Evolutionary conservation across 2,888 invertebrate species (phyloP).

Genomic region (Monochamus alternatus): DNA sequence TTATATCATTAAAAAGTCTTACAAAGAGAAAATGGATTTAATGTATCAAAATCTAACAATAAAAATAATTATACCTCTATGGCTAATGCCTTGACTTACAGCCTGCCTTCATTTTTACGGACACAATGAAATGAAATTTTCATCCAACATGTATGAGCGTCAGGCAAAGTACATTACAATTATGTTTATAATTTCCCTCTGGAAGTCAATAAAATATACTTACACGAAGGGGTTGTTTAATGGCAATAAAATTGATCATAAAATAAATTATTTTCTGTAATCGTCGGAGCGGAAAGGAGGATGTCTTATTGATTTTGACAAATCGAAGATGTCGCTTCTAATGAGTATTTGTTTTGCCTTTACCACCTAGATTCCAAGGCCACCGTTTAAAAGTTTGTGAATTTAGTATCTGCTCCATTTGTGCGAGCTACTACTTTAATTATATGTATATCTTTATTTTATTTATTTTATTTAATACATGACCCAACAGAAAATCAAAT

Average conservation of each 20-base stretch:
- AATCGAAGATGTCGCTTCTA: conserved; percentile 50
- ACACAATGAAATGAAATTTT: conserved; percentile 31
- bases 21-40: conserved; percentile 1
- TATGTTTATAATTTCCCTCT: conserved; percentile 48
- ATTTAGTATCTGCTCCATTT: too few species aligned
- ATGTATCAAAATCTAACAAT: conserved; percentile 9
- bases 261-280: conserved; percentile 58
- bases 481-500: too few species aligned
- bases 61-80: not conserved
- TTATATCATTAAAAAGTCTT: conserved; percentile 5
- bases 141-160: conserved; percentile 24
- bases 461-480: too few species aligned
- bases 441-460: too few species aligned
- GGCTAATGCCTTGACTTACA: not conserved
- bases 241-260: conserved; percentile 55
- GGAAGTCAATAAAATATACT: conserved; percentile 53
- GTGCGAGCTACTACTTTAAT: too few species aligned
- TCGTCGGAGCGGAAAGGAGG: conserved; percentile 49
- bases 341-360: conserved; percentile 2
- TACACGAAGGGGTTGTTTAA: conserved; percentile 57
- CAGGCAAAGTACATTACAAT: conserved; percentile 42
- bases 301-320: conserved; percentile 54
- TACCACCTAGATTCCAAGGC: not conserved
- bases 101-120: not conserved
- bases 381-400: too few species aligned